Evolutionary conservation across 2,113 vertebrate species (phyloP), one percentile per base, ranked within the genome.

Genomic region (Brachypteracias leptosomus): DNA sequence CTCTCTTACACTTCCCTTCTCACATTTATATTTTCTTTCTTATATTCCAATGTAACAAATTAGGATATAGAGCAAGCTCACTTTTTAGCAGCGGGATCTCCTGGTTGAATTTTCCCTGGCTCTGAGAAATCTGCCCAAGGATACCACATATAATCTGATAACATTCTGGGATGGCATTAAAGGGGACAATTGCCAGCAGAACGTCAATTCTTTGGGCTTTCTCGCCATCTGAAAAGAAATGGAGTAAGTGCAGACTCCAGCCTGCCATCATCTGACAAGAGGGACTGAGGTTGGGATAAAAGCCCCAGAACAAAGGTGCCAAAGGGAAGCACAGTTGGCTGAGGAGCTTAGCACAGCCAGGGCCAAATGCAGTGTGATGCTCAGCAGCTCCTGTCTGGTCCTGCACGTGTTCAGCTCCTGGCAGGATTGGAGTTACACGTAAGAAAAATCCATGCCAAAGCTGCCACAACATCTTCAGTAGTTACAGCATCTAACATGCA

Each of bases 161-260:
- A 81, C 61, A 20, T 88, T 85, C 54, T 82, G 86, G 73, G 73
- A 49, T 79, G 58, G 88, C 84, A 65, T 90, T 82, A 66, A 92
- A 81, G 49, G 80, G 83, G 66, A 94, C 80, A 96, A 82, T 93
- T 89, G 92, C 80, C 92, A 94, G 25, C 61, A 85, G 84, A 92
- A 90, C 93, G 86, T 65, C 68, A 84, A 59, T 94, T 95, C 95
- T 94, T 96, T 36, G 14, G 90, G 79, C 88, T 95, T 94, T 97
- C 93, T 96, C 1, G 1, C 57, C 29, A 4, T 93, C 66, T 96
- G 96, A 96, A 94, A 97, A 96, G 95, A 87, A 76, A 44, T 0
- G 1, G 80, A 89, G 36, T 85, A 57, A 94, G 95, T 42, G 86
- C 83, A 87, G 95, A 46, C 83, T 94, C 44, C n/a, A 58, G 79